Base-by-base conservation (phyloP, 2,888 invertebrate genomes). In the Apotomis betuletana region DNA sequence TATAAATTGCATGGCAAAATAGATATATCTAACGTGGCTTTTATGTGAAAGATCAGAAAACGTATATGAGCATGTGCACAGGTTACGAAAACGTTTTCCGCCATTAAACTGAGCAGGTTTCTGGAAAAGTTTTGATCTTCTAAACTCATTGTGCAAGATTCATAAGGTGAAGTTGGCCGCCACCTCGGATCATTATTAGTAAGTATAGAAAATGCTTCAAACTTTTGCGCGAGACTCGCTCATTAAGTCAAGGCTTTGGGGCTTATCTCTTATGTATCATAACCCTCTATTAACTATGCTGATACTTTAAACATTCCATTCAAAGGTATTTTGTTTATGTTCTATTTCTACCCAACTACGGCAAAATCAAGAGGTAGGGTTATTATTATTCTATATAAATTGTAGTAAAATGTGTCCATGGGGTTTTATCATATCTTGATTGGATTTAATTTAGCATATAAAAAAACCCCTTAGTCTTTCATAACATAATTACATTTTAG, bases 161-260 rank as follows among this genome's bases (percentile, higher is more conserved):
- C 64, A 49, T 64, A 60, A 65, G 64, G 13, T 8, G 15, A 69
- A 63, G 54, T 70, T 60, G 60, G 15, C 52, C 54, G 59, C 15
- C 44, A 59, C 65, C 54, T 58, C 38, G 59, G 64, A 70, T 65
- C 59, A 60, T 70, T 70, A 70, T 46, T 70, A 59, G 70, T 27
- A 59, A 59, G 70, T 27, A 59, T 54, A 60, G 65, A 60, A 62
- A 59, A 62, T 57, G 55, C 27, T 12, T 1, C 2, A 65, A 60
- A 44, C 64, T 27, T 71, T 57, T 51, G n/a, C 15, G 59, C 51
- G n/a, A 51, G 27, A 5, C 62, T n/a, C 36, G 41, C 46, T 67
- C 65, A 67, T 70, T 60, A 65, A 65, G n/a, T 44, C 67, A 38
- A 49, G 8, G 51, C 13, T 41, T 51, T 61, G 4, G n/a, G 51